These are phyloP conservation scores for Cochlearius cochlearius DNA, from an alignment of 2,113 vertebrate species.

Conservation along the genomic window DNA sequence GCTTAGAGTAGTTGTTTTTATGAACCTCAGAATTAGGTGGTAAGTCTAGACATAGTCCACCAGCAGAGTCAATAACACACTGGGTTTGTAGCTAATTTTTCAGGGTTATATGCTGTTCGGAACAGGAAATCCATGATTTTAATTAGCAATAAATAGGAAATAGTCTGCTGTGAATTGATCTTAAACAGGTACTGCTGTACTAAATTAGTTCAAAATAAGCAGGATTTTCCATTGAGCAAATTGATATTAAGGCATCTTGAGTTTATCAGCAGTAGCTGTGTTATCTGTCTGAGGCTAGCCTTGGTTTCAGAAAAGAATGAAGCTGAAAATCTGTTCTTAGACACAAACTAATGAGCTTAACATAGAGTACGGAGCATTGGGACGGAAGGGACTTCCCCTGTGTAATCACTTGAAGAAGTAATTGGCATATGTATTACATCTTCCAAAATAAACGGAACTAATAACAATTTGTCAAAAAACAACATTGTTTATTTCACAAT, in stretches of 20 bases:
- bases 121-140: conserved; percentile 71
- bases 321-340: background rate
- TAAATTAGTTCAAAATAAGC: conserved; percentile 57
- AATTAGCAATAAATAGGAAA: conserved; percentile 66
- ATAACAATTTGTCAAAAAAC: background rate
- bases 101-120: conserved; percentile 29
- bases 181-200: conserved; percentile 59
- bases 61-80: conserved; percentile 6
- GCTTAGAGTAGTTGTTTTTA: background rate
- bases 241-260: conserved; percentile 27
- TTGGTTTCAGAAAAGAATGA: background rate
- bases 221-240: conserved; percentile 43
- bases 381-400: background rate
- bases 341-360: background rate
- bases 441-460: background rate
- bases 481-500: background rate
- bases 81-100: background rate
- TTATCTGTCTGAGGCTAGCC: background rate
- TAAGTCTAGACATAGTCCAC: background rate
- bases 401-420: background rate
- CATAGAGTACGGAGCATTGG: background rate
- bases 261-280: background rate
- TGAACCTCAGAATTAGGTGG: background rate
- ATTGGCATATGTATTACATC: background rate
- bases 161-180: conserved; percentile 61